Evolutionary conservation across 2,888 invertebrate genomes (phyloP), one percentile per base, ranked within the genome.

Genomic region (Acrobasis repandana): DNA sequence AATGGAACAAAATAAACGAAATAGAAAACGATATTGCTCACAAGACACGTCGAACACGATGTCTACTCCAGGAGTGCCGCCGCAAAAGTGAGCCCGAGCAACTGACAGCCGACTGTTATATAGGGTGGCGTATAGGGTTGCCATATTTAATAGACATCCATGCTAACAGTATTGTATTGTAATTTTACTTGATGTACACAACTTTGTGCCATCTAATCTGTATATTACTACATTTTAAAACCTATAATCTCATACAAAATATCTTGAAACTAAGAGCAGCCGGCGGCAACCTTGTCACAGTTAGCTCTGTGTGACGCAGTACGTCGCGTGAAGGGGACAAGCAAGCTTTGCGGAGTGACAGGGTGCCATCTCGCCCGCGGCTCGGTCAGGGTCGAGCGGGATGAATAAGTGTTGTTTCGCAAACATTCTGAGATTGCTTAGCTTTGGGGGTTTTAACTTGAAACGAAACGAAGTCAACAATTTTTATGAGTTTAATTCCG

Each of bases 261-360:
- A 36, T 52, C 14, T 43, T 11, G n/a, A 11, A 34, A 15, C 15
- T 4, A 33, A 38, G 18, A 38, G 43, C 18, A 11, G 18, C 38
- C 11, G 14, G 5, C 1, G n/a, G 38, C 54, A 54, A 54, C 54
- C 54, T 54, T 54, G 54, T 43, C 54, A 54, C 54, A 54, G 38
- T 54, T 8, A 54, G 16, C 38, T 54, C 38, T 38, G 38, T 4
- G 20, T 38, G 18, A 5, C 20, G 18, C 9, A 43, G 54, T 54
- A 18, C 20, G 54, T 20, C 54, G 54, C 54, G 54, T 54, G 54
- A 54, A 54, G 54, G 16, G 38, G 38, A 20, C 54, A 20, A 54
- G 54, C 38, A 38, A 36, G 38, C 54, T 43, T 16, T 54, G 38
- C 16, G 38, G 20, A 54, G 54, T 54, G 38, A 54, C 54, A 54